A percentile compares a stretch with the other conserved stretches of the same genome.
These are phyloP conservation scores for Halictus ligatus DNA, from an alignment of 2,888 invertebrate species.

Conservation along the genomic window DNA sequence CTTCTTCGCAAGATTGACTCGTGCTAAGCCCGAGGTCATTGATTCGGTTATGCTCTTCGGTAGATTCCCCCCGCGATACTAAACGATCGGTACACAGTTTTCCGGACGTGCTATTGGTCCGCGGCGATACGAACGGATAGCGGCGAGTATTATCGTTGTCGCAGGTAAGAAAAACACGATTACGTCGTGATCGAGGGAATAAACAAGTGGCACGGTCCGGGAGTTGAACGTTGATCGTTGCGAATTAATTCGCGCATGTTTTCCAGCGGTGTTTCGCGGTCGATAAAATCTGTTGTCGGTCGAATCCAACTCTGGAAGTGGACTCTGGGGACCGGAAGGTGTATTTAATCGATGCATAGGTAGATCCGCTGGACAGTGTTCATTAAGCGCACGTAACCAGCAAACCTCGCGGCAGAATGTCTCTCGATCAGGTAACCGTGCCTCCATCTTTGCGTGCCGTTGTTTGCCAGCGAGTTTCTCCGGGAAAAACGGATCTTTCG, in stretches of 20 bases:
- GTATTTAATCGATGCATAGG: conserved; percentile 34
- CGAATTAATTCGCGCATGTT: not conserved
- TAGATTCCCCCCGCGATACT: too few species aligned
- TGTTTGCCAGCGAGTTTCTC: not conserved
- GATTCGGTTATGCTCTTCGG: too few species aligned
- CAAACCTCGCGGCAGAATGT: conserved; percentile 80
- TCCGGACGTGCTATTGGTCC: too few species aligned
- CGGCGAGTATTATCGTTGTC: not conserved
- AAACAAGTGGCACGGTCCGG: not conserved
- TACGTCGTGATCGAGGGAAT: not conserved
- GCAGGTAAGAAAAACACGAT: not conserved
- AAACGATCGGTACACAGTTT: too few species aligned
- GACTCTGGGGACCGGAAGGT: not conserved
- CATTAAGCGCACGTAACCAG: conserved; percentile 14
- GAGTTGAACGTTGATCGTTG: not conserved
- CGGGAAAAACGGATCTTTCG: not conserved
- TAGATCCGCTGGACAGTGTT: conserved; percentile 22
- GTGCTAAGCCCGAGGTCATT: too few species aligned
- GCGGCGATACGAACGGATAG: too few species aligned
- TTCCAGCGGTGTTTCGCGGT: too few species aligned
- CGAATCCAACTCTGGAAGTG: not conserved
- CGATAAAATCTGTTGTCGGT: not conserved
- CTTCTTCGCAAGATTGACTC: too few species aligned
- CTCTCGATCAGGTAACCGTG: conserved; percentile 85
- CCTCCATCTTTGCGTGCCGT: not conserved